These are phyloP conservation scores for Castor canadensis DNA, from an alignment of 2,113 vertebrate species.

Conservation along the genomic window DNA sequence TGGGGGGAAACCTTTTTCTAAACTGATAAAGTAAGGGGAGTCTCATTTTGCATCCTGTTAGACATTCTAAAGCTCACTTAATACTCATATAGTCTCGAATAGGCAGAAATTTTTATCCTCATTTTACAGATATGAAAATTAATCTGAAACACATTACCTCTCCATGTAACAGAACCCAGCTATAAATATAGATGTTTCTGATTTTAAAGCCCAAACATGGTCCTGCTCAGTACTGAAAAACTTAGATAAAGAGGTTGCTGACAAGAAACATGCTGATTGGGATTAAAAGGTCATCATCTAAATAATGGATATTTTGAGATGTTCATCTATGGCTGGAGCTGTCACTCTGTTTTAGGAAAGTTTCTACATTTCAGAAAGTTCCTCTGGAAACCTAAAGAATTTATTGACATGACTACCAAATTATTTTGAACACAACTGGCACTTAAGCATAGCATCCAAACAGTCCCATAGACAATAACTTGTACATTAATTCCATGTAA, in stretches of 20 bases:
- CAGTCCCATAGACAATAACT: not conserved
- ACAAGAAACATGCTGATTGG: not conserved
- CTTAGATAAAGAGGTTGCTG: not conserved
- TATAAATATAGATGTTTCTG: not conserved
- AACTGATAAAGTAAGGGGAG: not conserved
- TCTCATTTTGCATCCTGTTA: not conserved
- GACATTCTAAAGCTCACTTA: not conserved
- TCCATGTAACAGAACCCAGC: not conserved
- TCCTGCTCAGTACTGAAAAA: not conserved
- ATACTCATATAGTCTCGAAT: not conserved
- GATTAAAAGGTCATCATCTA: not conserved
- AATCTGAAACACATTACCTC: not conserved
- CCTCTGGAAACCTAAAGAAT: not conserved
- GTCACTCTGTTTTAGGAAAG: not conserved
- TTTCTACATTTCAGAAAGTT: not conserved
- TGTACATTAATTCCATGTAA: not conserved
- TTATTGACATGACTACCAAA: not conserved
- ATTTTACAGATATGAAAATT: not conserved
- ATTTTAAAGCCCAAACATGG: not conserved
- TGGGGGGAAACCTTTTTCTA: not conserved
- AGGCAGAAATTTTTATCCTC: not conserved
- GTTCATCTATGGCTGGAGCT: not conserved
- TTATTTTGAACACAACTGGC: not conserved
- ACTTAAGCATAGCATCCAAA: not conserved
- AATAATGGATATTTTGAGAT: not conserved